Percentiles rank a stretch among this genome's conserved stretches.
Conservation (phyloP, 2,888 invertebrate species). For the Odontocerum albicorne region DNA sequence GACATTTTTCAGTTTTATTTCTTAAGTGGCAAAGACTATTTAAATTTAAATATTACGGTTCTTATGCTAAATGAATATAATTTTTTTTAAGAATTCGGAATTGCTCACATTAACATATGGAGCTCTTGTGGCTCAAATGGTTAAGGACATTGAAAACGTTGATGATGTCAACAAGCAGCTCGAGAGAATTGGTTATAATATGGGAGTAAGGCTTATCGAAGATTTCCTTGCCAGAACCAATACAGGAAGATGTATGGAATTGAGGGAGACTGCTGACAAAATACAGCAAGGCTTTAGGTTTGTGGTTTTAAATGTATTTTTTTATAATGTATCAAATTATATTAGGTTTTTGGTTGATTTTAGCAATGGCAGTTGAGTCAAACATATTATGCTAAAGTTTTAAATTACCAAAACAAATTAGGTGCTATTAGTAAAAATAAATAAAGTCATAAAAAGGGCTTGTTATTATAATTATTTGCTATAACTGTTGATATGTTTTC, state of each 20-base stretch:
- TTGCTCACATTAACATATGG: slow-evolving; percentile 97
- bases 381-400: no score
- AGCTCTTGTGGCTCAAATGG: slow-evolving; percentile 93
- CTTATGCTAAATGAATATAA: not conserved
- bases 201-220: slow-evolving; percentile 96
- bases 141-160: slow-evolving; percentile 94
- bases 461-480: no score
- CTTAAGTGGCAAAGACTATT: no score
- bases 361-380: no score
- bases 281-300: slow-evolving; percentile 75
- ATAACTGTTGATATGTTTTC: no score
- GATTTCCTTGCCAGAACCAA: slow-evolving; percentile 94
- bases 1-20: no score
- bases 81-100: slow-evolving; percentile 79
- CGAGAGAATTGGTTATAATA: slow-evolving; percentile 95
- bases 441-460: no score
- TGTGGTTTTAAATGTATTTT: no score
- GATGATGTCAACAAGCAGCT: slow-evolving; percentile 98
- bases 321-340: no score
- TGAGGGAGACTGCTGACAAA: slow-evolving; percentile 96
- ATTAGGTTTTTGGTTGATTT: no score
- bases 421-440: no score
- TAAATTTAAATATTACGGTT: not conserved
- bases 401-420: no score
- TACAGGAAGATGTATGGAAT: slow-evolving; percentile 88